Evolutionary conservation across 2,888 invertebrate genomes (phyloP).

Genomic region (Limenitis arthemis): DNA sequence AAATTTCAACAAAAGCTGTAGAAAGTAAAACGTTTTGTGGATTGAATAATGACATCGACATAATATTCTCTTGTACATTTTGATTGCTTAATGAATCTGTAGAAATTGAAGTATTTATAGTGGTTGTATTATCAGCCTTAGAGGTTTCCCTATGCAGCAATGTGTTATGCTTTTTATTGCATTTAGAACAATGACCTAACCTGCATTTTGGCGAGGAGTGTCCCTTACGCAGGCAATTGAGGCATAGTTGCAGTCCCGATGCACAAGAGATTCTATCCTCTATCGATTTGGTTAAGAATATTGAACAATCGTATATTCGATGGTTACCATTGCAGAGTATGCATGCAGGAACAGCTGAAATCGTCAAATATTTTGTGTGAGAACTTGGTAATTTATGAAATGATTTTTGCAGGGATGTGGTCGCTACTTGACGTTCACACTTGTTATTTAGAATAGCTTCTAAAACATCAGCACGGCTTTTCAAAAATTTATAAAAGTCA

Average conservation of each 20-base stretch:
- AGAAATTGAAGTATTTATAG: neutral
- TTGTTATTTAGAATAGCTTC: neutral
- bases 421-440: neutral
- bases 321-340: slow-evolving; percentile 14
- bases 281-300: slow-evolving; percentile 22
- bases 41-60: neutral
- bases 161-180: slow-evolving; percentile 24
- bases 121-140: neutral
- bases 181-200: slow-evolving; percentile 26
- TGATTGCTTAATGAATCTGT: neutral
- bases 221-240: slow-evolving; percentile 24
- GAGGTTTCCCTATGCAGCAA: slow-evolving; percentile 17
- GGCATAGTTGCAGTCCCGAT: slow-evolving; percentile 22
- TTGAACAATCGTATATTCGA: slow-evolving; percentile 24
- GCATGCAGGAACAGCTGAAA: slow-evolving; percentile 10
- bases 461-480: slow-evolving; percentile 2
- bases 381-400: neutral
- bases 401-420: too few relatives aligned
- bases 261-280: neutral
- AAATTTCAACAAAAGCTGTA: slow-evolving; percentile 21
- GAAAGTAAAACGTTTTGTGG: slow-evolving; percentile 12
- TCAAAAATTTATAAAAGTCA: slow-evolving; percentile 18
- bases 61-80: neutral
- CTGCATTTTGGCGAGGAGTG: slow-evolving; percentile 23
- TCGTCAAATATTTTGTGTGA: neutral